Evolutionary conservation across 2,797 vertebrate genomes (phyloP), one percentile per base, ranked within the genome.

Genomic region (Kryptolebias ocellatus): DNA sequence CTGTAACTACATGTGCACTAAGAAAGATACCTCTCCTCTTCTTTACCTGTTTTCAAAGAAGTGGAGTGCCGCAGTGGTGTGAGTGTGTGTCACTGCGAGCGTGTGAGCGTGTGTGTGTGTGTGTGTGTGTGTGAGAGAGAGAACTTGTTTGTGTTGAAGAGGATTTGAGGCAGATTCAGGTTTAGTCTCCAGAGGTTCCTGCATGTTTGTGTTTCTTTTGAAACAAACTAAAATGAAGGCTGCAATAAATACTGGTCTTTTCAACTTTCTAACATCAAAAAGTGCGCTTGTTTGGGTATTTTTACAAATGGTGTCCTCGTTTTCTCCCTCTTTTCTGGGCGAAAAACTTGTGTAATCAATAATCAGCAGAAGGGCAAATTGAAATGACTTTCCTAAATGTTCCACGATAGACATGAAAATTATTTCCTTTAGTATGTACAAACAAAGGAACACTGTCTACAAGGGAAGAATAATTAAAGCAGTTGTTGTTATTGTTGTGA

Each of bases 161-260:
- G 79, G 84, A 89, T 87, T 90, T 55, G 67, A 90, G 91, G 90
- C 89, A 92, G 89, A 92, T 92, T 89, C 87, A 91, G 89, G 91
- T 90, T 91, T 90, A 80, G 87, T 90, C 91, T 87, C 91, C 74
- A 65, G 90, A 86, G 90, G 79, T 75, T 89, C 79, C 73, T 47
- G 56, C 67, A 56, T 87, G 86, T 91, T 91, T 88, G 86, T 87
- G 83, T 86, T 89, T 87, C 84, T 78, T 87, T 87, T 83, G 83
- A 86, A 87, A 82, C 86, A 58, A 77, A 57, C 54, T 61, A 79
- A 85, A 88, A 76, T 15, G 56, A 78, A 90, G 87, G 81, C 80
- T 54, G 64, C 74, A 76, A 84, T 86, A 87, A 89, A 89, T 81
- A 84, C 65, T 64, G 80, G 64, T 88, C 77, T 90, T 39, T 80